A percentile compares a stretch with the other conserved stretches of the same genome.
These are phyloP conservation scores for Sepiola atlantica DNA, from an alignment of 2,888 invertebrate genomes.

Conservation along the genomic window DNA sequence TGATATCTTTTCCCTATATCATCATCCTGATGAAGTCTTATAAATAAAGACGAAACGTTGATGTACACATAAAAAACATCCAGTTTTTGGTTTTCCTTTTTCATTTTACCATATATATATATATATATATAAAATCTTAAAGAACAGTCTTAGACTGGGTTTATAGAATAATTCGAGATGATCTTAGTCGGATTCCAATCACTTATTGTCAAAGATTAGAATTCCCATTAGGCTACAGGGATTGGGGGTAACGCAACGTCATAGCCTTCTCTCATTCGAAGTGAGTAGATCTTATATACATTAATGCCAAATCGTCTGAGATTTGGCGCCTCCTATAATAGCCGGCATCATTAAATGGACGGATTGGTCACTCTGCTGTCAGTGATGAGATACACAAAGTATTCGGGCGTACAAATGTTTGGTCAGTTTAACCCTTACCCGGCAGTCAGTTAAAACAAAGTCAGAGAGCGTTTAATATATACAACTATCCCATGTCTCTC, in stretches of 20 bases:
- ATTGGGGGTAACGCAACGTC: not conserved
- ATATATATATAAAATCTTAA: not conserved
- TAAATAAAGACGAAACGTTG: too few species aligned
- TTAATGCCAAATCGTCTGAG: not conserved
- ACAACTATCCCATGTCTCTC: not conserved
- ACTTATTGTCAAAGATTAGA: conserved; percentile 20
- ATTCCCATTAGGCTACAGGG: not conserved
- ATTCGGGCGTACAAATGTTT: not conserved
- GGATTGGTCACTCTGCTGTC: not conserved
- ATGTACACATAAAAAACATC: too few species aligned
- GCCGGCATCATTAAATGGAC: not conserved
- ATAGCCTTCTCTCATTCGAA: not conserved
- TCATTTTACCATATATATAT: too few species aligned
- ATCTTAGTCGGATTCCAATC: not conserved
- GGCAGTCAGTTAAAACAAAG: not conserved
- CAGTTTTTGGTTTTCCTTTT: too few species aligned
- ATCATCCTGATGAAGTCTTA: too few species aligned
- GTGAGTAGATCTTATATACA: not conserved
- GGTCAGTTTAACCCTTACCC: not conserved
- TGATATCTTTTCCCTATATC: too few species aligned
- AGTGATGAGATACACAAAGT: not conserved
- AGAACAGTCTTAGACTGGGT: not conserved
- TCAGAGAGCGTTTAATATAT: not conserved
- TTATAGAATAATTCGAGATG: not conserved
- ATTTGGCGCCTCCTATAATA: not conserved